phyloP scores from a whole-genome alignment of 2,113 vertebrate species.

The Macquaria ambigua region DNA sequence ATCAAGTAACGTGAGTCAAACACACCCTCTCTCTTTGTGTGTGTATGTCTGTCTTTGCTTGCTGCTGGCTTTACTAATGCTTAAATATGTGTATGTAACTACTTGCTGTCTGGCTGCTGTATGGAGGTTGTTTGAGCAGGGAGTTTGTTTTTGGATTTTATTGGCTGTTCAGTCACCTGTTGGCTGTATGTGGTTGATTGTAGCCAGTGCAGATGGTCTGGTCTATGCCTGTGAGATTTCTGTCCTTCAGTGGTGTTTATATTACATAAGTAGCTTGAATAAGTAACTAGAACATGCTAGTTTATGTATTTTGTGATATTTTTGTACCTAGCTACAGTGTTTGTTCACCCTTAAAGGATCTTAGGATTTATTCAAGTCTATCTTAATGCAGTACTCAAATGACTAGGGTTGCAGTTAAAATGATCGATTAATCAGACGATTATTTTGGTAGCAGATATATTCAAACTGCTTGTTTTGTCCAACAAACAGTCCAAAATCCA shows the following conservation, averaged over 20 bases:
- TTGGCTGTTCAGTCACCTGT: constrained; percentile 4
- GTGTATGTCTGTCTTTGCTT: not conserved
- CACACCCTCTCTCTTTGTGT: not conserved
- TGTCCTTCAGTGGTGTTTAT: not conserved
- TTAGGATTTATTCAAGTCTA: not conserved
- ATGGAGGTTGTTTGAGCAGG: not conserved
- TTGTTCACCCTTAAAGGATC: not conserved
- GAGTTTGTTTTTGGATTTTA: not conserved
- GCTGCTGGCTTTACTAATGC: not conserved
- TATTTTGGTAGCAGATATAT: not conserved
- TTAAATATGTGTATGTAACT: not conserved
- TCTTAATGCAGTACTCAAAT: not conserved
- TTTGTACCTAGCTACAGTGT: not conserved
- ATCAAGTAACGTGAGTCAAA: not conserved
- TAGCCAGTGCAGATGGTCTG: not conserved
- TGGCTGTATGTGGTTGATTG: not conserved
- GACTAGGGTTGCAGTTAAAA: not conserved
- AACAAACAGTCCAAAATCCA: not conserved
- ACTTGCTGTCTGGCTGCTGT: not conserved
- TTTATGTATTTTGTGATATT: not conserved
- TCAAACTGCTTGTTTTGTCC: not conserved
- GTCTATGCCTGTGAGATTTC: not conserved
- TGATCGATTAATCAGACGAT: too few species aligned
- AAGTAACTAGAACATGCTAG: not conserved
- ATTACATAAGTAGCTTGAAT: not conserved